Conservation (phyloP, 2,113 vertebrate species). For the Alaudala cheleensis region DNA sequence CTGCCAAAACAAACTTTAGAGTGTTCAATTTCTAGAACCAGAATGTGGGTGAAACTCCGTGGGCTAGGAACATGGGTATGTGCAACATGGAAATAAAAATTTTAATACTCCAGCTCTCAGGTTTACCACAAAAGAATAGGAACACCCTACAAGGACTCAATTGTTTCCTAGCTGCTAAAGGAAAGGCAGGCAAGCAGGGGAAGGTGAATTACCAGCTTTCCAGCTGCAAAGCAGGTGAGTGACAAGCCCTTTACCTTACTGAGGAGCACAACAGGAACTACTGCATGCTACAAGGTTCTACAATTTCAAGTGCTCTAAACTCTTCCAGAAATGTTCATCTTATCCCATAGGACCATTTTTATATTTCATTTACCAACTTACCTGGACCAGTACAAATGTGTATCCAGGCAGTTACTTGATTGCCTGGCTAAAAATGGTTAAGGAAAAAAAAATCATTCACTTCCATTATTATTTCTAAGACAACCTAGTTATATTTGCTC, state of each 20-base stretch:
- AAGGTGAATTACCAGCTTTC: not conserved
- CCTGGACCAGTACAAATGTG: not conserved
- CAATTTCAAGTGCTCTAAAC: not conserved
- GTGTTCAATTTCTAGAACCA: not conserved
- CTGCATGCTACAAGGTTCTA: rapidly evolving
- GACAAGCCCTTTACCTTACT: not conserved
- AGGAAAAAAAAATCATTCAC: not conserved
- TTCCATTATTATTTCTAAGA: not conserved
- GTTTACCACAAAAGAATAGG: not conserved
- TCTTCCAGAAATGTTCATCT: not conserved
- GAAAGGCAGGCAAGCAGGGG: not conserved
- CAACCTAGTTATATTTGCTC: not conserved
- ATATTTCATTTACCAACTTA: not conserved
- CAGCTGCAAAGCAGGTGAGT: not conserved
- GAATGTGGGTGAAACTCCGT: not conserved
- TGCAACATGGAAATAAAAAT: not conserved
- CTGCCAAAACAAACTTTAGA: not conserved
- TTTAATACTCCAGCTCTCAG: not conserved
- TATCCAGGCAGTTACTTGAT: not conserved
- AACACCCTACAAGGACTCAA: not conserved
- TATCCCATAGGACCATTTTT: not conserved
- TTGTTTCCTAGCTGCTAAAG: not conserved
- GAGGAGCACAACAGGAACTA: not conserved
- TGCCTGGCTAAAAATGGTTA: not conserved
- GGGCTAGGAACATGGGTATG: not conserved